Evolutionary conservation across 1,140 invertebrate species (phyloP), one percentile per base, ranked within the genome.

Genomic region (Trichonephila clavata): DNA sequence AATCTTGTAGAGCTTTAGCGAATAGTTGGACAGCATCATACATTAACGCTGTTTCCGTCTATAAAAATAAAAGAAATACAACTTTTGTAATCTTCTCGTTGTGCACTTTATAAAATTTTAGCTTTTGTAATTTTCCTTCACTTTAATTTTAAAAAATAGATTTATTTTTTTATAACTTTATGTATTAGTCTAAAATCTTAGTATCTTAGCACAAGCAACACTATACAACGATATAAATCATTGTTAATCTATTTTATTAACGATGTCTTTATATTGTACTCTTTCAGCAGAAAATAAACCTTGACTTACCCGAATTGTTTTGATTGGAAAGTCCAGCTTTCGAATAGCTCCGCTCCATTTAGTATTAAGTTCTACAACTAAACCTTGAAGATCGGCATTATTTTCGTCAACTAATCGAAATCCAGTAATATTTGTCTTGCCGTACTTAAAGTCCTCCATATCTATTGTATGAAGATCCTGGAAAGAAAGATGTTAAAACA

Each of bases 21-120:
- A 99, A 99, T 86, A 99, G 96, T 96, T 98, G 97, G 57, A 99
- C 98, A 16, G 98, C 98, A 95, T 99, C 99, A 95, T 99, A 99
- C 97, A 99, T 98, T 68, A 99, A 96, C 5, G 98, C 98, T 7
- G 98, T 98, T 96, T 99, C 98, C 93, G 98, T 94, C 94, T 94
- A 59, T 39, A 90, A 89, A 90, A 59, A 59, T 18, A 77, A 21
- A 16, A 89, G 5, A 10, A 77, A 32, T 77, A 32, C 16, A 32
- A 77, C 27, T 77, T 10, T 20, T 77, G 24, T 3, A 77, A 32
- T 18, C 6, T 16, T 68, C 10, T 68, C 50, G 27, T 24, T 68
- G 20, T 24, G 10, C 10, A 68, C 27, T 68, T 18, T n/a, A n/a
- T n/a, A n/a, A n/a, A n/a, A n/a, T n/a, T n/a, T n/a, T n/a, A 61